Percentiles rank a stretch among this genome's conserved stretches.
Evolutionary conservation across 1,140 invertebrate genomes (phyloP).

Genomic region (Pogonomyrmex barbatus): DNA sequence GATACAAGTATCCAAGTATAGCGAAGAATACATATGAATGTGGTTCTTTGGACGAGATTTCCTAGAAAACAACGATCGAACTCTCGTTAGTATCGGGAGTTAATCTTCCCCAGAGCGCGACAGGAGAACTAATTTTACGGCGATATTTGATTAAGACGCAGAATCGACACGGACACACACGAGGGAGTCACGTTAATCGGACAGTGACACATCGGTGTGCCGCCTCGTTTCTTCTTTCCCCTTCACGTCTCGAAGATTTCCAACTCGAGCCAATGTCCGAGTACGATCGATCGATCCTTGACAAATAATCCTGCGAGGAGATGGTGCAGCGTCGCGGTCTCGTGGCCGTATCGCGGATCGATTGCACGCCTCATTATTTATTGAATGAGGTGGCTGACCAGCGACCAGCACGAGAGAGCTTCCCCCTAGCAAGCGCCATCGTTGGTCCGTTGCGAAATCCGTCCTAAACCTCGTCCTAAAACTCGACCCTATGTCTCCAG

Average conservation of each 20-base stretch:
- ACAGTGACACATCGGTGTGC: constrained; percentile 67
- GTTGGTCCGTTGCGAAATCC: constrained; percentile 34
- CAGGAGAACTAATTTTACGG: constrained; percentile 31
- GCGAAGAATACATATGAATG: neutral
- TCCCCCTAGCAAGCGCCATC: constrained; percentile 17
- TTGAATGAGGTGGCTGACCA: constrained; percentile 64
- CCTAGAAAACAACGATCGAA: neutral
- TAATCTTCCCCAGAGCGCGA: neutral
- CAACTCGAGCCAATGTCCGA: constrained; percentile 11
- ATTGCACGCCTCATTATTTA: constrained; percentile 66
- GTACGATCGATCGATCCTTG: constrained; percentile 47
- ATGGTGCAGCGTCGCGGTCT: constrained; percentile 8
- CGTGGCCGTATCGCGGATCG: constrained; percentile 23
- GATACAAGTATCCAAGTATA: neutral
- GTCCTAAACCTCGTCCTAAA: constrained; percentile 22
- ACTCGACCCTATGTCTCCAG: constrained; percentile 62
- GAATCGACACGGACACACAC: constrained; percentile 9
- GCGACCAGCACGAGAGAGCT: constrained; percentile 18
- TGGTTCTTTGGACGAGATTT: neutral
- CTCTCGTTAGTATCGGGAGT: neutral
- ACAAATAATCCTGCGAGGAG: constrained; percentile 56
- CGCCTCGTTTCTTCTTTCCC: neutral
- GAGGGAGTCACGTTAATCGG: constrained; percentile 61
- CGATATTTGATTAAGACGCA: constrained; percentile 34
- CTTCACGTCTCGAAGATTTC: constrained; percentile 27